A percentile compares a stretch with the other conserved stretches of the same genome.
These are phyloP conservation scores for Tauraco hartlaubi DNA, from an alignment of 2,797 vertebrate genomes.

Conservation along the genomic window DNA sequence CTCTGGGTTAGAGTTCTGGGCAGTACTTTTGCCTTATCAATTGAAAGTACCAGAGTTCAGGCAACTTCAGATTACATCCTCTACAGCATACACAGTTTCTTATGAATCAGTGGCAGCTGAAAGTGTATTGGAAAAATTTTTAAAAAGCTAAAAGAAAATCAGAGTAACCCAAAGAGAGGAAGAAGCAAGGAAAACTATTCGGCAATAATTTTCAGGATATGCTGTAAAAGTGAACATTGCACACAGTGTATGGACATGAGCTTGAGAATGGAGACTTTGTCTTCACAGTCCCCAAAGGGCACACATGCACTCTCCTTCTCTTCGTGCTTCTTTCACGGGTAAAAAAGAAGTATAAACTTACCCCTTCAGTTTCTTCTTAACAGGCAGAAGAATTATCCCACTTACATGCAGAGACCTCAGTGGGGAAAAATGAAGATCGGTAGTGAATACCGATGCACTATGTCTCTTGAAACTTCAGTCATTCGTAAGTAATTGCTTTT, in stretches of 20 bases:
- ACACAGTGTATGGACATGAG: not conserved
- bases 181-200: not conserved
- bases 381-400: not conserved
- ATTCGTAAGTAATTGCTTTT: slow-evolving; percentile 1
- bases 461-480: not conserved
- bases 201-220: not conserved
- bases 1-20: not conserved
- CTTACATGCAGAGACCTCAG: not conserved
- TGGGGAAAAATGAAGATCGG: not conserved
- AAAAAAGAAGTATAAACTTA: not conserved
- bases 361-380: not conserved
- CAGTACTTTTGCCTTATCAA: not conserved
- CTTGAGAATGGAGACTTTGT: not conserved
- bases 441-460: not conserved
- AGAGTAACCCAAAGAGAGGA: not conserved
- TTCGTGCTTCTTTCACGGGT: not conserved
- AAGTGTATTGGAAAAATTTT: not conserved
- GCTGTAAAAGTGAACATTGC: not conserved
- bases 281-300: not conserved
- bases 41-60: not conserved
- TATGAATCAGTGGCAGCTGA: not conserved
- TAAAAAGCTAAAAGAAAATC: not conserved
- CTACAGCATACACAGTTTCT: not conserved
- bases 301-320: not conserved
- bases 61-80: not conserved